phyloP scores from a whole-genome alignment of 2,797 vertebrate genomes.

The Arctocebus calabarensis region DNA sequence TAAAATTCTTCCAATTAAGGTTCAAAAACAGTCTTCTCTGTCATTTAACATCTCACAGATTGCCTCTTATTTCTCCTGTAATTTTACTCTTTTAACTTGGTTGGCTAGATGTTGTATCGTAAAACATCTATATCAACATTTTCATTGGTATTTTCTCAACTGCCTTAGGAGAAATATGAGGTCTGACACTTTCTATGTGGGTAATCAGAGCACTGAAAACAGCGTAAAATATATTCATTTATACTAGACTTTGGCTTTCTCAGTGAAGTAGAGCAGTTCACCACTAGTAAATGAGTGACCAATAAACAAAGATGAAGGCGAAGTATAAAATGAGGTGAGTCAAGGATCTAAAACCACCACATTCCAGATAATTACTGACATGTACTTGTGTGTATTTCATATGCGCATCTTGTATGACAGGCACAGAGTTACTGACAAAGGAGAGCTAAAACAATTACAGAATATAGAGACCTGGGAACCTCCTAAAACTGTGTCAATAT shows the following conservation, averaged over 20 bases:
- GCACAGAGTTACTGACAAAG: neutral
- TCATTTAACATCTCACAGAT: neutral
- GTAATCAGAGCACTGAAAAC: neutral
- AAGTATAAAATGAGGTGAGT: neutral
- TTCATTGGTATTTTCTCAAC: slow-evolving; percentile 3
- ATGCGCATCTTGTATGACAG: neutral
- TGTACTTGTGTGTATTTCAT: neutral
- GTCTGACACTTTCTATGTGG: neutral
- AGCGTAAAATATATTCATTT: neutral
- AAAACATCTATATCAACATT: neutral
- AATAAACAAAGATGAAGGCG: neutral
- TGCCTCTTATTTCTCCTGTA: neutral
- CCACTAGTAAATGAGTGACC: neutral
- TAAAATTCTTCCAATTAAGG: neutral
- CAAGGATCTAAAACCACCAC: neutral
- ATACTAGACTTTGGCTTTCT: neutral
- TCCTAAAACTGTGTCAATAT: neutral
- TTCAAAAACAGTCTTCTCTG: neutral
- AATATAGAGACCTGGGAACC: neutral
- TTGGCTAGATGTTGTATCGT: neutral
- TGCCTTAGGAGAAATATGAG: neutral
- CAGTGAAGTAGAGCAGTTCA: neutral
- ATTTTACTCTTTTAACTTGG: neutral
- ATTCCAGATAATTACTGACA: neutral
- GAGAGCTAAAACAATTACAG: neutral